Evolutionary conservation across 1,140 invertebrate genomes (phyloP).

Genomic region (Drosophila mauritiana): DNA sequence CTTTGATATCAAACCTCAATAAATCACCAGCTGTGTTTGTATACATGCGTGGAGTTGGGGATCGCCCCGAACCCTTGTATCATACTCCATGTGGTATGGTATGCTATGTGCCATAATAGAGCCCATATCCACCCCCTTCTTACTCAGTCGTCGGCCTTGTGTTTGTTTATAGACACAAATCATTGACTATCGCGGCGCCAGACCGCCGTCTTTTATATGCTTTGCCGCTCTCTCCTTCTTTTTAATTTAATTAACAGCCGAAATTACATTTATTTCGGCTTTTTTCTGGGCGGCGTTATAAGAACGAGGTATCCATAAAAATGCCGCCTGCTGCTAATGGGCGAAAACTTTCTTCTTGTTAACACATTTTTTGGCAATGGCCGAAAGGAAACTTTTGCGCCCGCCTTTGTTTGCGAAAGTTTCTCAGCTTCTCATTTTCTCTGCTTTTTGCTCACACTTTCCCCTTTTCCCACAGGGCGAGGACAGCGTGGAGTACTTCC

Average conservation of each 20-base stretch:
- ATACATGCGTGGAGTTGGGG: constrained; percentile 23
- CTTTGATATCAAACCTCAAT: constrained; percentile 83
- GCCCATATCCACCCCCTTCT: constrained; percentile 21
- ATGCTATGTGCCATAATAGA: constrained; percentile 54
- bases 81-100: constrained; percentile 53
- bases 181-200: constrained; percentile 79
- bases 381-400: constrained; percentile 59
- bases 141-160: constrained; percentile 37
- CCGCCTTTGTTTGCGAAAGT: constrained; percentile 45
- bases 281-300: constrained; percentile 13
- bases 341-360: constrained; percentile 71
- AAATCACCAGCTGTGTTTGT: constrained; percentile 83
- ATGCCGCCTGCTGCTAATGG: constrained; percentile 73
- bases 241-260: constrained; percentile 82
- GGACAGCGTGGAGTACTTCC: constrained; percentile 98
- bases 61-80: constrained; percentile 49
- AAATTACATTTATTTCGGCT: constrained; percentile 72
- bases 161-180: constrained; percentile 82
- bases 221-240: constrained; percentile 10
- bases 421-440: constrained; percentile 57
- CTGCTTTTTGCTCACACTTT: constrained; percentile 33
- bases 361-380: constrained; percentile 69
- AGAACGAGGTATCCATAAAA: constrained; percentile 57
- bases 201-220: constrained; percentile 33
- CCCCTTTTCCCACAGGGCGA: constrained; percentile 90